phyloP scores from a whole-genome alignment of 2,888 invertebrate genomes.

The Drosophila mettleri region DNA sequence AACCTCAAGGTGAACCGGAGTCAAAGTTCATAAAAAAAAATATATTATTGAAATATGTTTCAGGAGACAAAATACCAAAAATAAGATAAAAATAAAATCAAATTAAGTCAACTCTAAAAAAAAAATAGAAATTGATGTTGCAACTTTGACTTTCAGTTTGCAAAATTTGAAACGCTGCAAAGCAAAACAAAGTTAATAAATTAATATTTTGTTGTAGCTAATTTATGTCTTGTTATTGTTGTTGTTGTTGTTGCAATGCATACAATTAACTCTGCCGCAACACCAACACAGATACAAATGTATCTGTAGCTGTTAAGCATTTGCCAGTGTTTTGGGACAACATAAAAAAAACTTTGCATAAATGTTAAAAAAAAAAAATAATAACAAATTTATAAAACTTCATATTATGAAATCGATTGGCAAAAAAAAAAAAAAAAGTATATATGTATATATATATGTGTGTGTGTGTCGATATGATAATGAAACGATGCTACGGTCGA shows the following conservation, averaged over 20 bases:
- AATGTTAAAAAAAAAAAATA: conserved; percentile 53
- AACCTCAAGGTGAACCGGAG: conserved; percentile 60
- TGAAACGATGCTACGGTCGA: conserved; percentile 74
- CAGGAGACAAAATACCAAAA: conserved; percentile 17
- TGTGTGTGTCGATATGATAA: conserved; percentile 64
- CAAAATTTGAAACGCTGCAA: conserved; percentile 56
- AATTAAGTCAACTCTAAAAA: conserved; percentile 39
- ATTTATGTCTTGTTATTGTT: conserved; percentile 67
- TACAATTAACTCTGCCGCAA: conserved; percentile 67
- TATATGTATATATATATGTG: too few species aligned
- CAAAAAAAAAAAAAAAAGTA: conserved; percentile 53
- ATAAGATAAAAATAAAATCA: conserved; percentile 23
- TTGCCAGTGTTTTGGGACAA: conserved; percentile 33
- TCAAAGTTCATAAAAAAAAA: conserved; percentile 50
- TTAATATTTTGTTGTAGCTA: conserved; percentile 68
- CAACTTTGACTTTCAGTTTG: conserved; percentile 68
- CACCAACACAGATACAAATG: conserved; percentile 31
- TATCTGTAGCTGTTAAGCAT: conserved; percentile 32
- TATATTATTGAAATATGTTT: conserved; percentile 46
- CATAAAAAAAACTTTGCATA: conserved; percentile 68
- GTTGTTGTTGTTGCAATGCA: conserved; percentile 64
- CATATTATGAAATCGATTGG: conserved; percentile 77
- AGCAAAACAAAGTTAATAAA: conserved; percentile 57
- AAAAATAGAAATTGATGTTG: conserved; percentile 43
- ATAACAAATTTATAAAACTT: conserved; percentile 31